Base-by-base conservation (phyloP, 2,113 vertebrate species). In the Hipposideros armiger region DNA sequence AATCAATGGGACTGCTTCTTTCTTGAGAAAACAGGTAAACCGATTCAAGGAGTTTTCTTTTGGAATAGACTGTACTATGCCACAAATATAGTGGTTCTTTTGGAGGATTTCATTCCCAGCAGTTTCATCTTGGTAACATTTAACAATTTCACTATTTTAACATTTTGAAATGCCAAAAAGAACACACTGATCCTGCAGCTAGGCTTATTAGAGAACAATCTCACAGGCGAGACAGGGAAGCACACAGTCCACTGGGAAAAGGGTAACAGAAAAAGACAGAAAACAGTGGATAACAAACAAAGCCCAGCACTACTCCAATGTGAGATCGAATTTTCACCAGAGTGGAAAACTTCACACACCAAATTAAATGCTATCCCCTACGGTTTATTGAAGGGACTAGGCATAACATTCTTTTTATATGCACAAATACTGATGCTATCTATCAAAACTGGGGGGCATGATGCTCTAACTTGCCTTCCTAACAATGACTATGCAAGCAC, bases 261-360 rank as follows among this genome's bases (percentile, higher is more conserved):
- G 97, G 87, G 96, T 97, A 98, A 98, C 98, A 98, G 98, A 97
- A 98, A 98, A 98, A 97, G 97, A 97, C 97, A 98, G 96, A 98
- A 97, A 98, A 97, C 96, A 98, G 93, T 69, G 69, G 78, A 76
- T 86, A 87, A 82, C 91, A 97, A 91, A 96, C 77, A 96, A 95
- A 85, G 93, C 96, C 73, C 0, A 83, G 82, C 54, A 92, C 19
- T 10, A 92, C 95, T 95, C 62, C 96, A 85, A n/a, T 8, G 45
- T 97, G 93, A 98, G 94, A 95, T 47, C 32, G 28, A 32, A 91
- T 85, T 56, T 96, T 24, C 78, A 77, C 0, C 1, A 82, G 90
- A 77, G 95, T 83, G 84, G 58, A 77, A 89, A 96, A 97, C 96
- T 98, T 98, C 66, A 72, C 85, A 91, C 19, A 42, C 42, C 74